Conservation (phyloP, 1,140 invertebrate genomes). For the Ruditapes philippinarum region DNA sequence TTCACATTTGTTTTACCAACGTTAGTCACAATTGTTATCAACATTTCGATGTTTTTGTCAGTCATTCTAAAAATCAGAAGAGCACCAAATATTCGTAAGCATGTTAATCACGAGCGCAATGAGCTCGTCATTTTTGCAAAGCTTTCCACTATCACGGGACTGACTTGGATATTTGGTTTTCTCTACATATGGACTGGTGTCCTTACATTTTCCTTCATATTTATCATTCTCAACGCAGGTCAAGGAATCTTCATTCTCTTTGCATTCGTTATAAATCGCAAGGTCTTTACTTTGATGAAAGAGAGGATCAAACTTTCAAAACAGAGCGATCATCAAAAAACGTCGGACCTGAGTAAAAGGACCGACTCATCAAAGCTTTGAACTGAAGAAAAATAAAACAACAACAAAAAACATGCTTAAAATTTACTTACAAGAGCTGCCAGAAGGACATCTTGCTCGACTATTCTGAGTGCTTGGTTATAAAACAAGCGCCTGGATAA, state of each 20-base stretch:
- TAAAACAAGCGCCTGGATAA: no score
- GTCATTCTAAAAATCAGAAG: slow-evolving; percentile 21
- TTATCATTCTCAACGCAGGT: slow-evolving; percentile 43
- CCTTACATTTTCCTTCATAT: not conserved
- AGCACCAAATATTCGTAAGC: not conserved
- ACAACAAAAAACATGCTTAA: no score
- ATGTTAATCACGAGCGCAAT: slow-evolving; percentile 35
- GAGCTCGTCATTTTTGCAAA: slow-evolving; percentile 49
- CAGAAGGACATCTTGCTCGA: no score
- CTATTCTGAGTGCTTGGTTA: no score
- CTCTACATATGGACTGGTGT: not conserved
- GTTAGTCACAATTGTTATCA: slow-evolving; percentile 18
- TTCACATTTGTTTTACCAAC: slow-evolving; percentile 44
- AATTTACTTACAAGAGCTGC: no score
- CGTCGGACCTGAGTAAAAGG: no score
- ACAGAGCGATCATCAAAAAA: no score
- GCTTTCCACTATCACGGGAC: slow-evolving; percentile 45
- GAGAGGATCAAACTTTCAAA: not conserved
- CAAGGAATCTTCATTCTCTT: slow-evolving; percentile 44
- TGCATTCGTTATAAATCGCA: slow-evolving; percentile 38
- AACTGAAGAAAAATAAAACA: no score
- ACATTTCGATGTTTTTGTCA: slow-evolving; percentile 30
- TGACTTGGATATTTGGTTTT: slow-evolving; percentile 57
- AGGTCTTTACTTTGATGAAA: slow-evolving; percentile 12
- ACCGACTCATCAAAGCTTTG: no score